Base-by-base conservation (phyloP, 2,888 invertebrate species). In the Pediacus dermestoides region DNA sequence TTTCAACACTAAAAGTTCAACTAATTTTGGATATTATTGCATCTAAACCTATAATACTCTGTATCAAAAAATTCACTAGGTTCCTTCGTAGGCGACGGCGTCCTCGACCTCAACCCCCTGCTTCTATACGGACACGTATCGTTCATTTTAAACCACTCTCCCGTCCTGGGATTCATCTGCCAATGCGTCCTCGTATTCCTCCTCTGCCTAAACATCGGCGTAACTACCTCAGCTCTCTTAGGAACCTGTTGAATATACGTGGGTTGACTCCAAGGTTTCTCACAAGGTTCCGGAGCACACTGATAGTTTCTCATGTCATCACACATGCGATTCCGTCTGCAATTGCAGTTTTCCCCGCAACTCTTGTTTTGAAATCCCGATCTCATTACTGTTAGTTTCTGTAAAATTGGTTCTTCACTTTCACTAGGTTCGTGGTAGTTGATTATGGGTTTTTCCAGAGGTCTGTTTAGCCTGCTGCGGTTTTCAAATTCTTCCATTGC, bases 401-500 rank as follows among this genome's bases (percentile, higher is more conserved):
- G 36, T 14, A 57, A 48, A 8, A 60, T 51, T 2, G 56, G 52
- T 35, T 57, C 57, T 28, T 60, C 60, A 27, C 53, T 56, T 25
- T 55, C 55, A 23, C 53, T 53, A 2, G 46, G 34, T 31, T 56
- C 52, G 25, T 56, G 56, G 14, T 57, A 55, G 23, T 56, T 39
- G 8, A 53, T 54, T 16, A 57, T 55, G 1, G 56, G 66, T 41
- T 55, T 62, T 9, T 66, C 65, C 32, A 68, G 51, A 21, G 64
- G 63, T 38, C 61, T 55, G 39, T 68, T 69, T 32, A 60, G 60
- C 15, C 57, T 58, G 39, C 68, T 67, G 16, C 56, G 50, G 30
- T 54, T 47, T 48, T 70, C 70, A 45, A 69, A 68, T 38, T 66
- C 66, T 31, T 55, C 48, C 60, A 67, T 66, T 0, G 67, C 62